phyloP scores from a whole-genome alignment of 1,140 invertebrate species.

The Nomia melanderi region DNA sequence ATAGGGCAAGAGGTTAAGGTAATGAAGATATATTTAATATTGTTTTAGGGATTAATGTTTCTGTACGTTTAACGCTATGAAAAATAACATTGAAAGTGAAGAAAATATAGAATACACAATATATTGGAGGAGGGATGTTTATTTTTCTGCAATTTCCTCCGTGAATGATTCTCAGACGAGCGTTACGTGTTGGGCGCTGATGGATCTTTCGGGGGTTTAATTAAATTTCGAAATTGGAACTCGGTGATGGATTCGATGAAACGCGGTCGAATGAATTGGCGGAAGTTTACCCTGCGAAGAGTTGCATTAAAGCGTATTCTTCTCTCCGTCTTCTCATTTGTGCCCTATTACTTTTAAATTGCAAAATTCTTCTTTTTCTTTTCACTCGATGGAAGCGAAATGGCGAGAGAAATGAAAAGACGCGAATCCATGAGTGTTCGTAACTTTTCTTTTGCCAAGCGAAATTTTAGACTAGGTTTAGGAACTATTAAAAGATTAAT shows the following conservation, averaged over 20 bases:
- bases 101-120: too few relatives aligned
- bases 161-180: conserved; percentile 2
- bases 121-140: too few relatives aligned
- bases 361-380: too few relatives aligned
- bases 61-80: too few relatives aligned
- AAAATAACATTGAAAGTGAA: too few relatives aligned
- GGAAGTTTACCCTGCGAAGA: background rate
- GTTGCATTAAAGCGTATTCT: background rate
- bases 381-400: background rate
- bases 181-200: background rate
- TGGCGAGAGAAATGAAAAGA: too few relatives aligned
- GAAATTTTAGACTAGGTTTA: too few relatives aligned
- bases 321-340: background rate
- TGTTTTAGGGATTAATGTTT: too few relatives aligned
- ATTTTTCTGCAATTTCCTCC: background rate
- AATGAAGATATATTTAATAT: background rate
- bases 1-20: background rate
- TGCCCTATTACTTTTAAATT: too few relatives aligned
- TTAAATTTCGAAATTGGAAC: conserved; percentile 22
- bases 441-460: too few relatives aligned
- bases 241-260: background rate
- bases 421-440: too few relatives aligned
- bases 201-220: background rate
- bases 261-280: background rate
- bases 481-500: too few relatives aligned